Evolutionary conservation across 2,797 vertebrate species (phyloP), one percentile per base, ranked within the genome.

Genomic region (Pseudochromis fuscus): DNA sequence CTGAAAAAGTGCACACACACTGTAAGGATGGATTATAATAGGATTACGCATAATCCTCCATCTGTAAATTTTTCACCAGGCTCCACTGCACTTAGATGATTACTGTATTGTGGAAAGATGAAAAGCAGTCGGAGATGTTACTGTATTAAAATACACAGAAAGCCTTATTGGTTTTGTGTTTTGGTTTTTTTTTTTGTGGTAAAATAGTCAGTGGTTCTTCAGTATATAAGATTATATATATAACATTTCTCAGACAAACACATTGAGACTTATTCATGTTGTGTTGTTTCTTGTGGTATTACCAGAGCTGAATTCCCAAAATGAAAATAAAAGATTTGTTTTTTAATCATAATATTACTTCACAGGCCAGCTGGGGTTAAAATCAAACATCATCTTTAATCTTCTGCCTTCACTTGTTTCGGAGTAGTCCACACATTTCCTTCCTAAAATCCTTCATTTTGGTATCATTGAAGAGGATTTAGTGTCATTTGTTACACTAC

Each of bases 1-100:
- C 18, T 31, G 37, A 72, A 70, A 83, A 87, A 42, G 38, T 79
- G n/a, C 56, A 40, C 31, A 61, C 56, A 40, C 31, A 61, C 25
- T 65, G 24, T 66, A 49, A 64, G 15, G 10, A 24, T 63, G 27
- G 37, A 87, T 80, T 73, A 62, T 86, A 74, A 85, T 46, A 55
- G 58, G 77, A 88, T 90, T 85, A 84, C 35, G 5, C 38, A 24
- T 77, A 90, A 82, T 82, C 81, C 57, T 72, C 23, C 25, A 51
- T 12, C 53, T 71, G 59, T 67, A 63, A 64, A 46, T 63, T 61
- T 78, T 67, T 23, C 45, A 49, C 24, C n/a, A 23, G 44, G 30
- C 44, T 57, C 5, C 19, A 15, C 44, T 46, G 62, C 58, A 69
- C 58, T 82, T 18, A 2, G 15, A 38, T 67, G 74, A 78, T 77